Conservation (phyloP, 2,113 vertebrate species). For the Madoqua kirkii region DNA sequence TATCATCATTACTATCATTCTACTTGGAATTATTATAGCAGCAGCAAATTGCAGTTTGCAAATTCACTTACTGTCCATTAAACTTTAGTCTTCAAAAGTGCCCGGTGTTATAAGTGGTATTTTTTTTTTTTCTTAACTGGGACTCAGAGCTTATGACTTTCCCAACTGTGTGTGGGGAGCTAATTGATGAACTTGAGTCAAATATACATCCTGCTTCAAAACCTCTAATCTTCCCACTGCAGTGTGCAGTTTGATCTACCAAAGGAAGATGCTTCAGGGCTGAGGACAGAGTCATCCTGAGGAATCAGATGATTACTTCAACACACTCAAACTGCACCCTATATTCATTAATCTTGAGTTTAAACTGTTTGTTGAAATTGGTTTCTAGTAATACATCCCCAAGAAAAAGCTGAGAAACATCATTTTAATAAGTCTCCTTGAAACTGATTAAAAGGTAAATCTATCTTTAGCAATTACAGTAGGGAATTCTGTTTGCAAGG, state of each 20-base stretch:
- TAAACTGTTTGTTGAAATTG: constrained; percentile 19
- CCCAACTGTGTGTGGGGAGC: not conserved
- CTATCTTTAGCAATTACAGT: not conserved
- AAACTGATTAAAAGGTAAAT: constrained; percentile 51
- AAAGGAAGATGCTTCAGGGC: not conserved
- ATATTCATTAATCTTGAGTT: constrained; percentile 39
- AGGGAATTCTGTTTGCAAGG: constrained; percentile 17
- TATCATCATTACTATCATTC: not conserved
- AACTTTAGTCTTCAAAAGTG: not conserved
- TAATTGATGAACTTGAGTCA: not conserved
- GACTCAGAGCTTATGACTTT: not conserved
- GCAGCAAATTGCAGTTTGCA: not conserved
- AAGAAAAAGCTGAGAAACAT: not conserved
- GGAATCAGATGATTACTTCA: not conserved
- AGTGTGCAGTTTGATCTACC: not conserved
- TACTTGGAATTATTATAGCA: not conserved
- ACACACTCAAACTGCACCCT: not conserved
- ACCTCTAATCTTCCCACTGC: not conserved
- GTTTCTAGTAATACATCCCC: constrained; percentile 3
- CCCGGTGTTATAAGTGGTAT: not conserved
- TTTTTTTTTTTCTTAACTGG: not conserved
- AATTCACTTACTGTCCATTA: not conserved
- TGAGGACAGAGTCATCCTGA: not conserved
- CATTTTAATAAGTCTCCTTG: constrained; percentile 54
- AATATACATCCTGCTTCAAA: not conserved